Base-by-base conservation (phyloP, 2,888 invertebrate species). In the Meteorus colon region DNA sequence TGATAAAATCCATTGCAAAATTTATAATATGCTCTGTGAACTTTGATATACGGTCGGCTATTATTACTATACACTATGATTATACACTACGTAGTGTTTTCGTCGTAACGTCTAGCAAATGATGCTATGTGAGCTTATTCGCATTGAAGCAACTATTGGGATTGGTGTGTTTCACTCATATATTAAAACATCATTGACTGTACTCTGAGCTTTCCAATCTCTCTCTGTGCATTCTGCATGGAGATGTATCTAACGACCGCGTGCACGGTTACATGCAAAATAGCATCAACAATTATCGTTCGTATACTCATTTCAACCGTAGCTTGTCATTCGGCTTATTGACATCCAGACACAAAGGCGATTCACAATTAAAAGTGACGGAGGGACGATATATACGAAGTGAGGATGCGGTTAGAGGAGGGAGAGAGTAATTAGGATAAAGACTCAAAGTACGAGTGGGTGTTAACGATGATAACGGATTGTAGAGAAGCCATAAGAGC, bases 391-490 rank as follows among this genome's bases (percentile, higher is more conserved):
- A 19, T 19, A 37, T n/a, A 31, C 2, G 1, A 4, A 34, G 67
- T 29, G 60, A 67, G 65, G 59, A 65, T 55, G 60, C 27, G 34
- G 60, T 51, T 34, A 37, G 19, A 37, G 6, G 37, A 65, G n/a
- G 41, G 29, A 72, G 24, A 37, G 29, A 72, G 24, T 24, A 34
- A n/a, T 34, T 37, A 34, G 16, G 19, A 14, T 34, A 65, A 55
- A 55, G 71, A 75, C 68, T 63, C 62, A 73, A 41, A 74, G 73
- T 60, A 37, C 63, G 65, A 70, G 69, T 77, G 78, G 81, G 81
- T 80, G 83, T 83, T 83, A 85, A 84, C 84, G 82, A 83, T 85
- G 82, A 86, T 86, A 85, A 86, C 83, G 83, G 81, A 82, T 82
- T 78, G 79, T 80, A 79, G 79, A 79, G 79, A 84, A 74, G 80